Base-by-base conservation (phyloP, 2,888 invertebrate species). In the Eupelmus urozonus region DNA sequence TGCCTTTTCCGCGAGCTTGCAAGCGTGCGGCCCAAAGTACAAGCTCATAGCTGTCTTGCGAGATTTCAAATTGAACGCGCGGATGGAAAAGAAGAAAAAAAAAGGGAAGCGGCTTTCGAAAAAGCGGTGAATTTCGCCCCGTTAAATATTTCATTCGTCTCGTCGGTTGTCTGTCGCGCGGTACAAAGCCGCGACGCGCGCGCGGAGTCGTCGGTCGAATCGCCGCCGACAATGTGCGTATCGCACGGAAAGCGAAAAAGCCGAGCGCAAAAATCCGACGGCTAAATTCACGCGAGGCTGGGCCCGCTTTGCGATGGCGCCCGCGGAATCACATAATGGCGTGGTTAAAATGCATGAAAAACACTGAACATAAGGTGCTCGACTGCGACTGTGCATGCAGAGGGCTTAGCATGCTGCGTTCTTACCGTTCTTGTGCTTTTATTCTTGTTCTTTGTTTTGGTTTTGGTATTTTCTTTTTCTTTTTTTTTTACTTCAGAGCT, bases 331-430 rank as follows among this genome's bases (percentile, higher is more conserved):
- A 23, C n/a, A 55, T 16, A 59, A 49, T 40, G 60, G 25, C 40
- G 75, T n/a, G n/a, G n/a, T 49, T 27, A 11, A 70, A 16, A 67
- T 27, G 29, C 13, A 65, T 18, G 27, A 69, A 40, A 62, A 76
- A 67, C 75, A 81, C 51, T 72, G 81, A 84, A 84, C 81, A 81
- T 82, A 83, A 84, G 85, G 83, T 84, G 85, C 83, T 87, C 83
- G 82, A 84, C 85, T 84, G 82, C 71, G 40, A 70, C 76, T 86
- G 83, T 82, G 83, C 85, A 86, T 85, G 85, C 84, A 84, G n/a
- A n/a, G 82, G 83, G 84, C 77, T 20, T 82, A 81, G 82, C 84
- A 84, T 85, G 85, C 85, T 81, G 72, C 51, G 55, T 63, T 59
- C n/a, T 62, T 67, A 7, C 40, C 34, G 1, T 62, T n/a, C n/a